A percentile compares a stretch with the other conserved stretches of the same genome.
phyloP scores from a whole-genome alignment of 2,888 invertebrate species.

The Ennomos erosarius region DNA sequence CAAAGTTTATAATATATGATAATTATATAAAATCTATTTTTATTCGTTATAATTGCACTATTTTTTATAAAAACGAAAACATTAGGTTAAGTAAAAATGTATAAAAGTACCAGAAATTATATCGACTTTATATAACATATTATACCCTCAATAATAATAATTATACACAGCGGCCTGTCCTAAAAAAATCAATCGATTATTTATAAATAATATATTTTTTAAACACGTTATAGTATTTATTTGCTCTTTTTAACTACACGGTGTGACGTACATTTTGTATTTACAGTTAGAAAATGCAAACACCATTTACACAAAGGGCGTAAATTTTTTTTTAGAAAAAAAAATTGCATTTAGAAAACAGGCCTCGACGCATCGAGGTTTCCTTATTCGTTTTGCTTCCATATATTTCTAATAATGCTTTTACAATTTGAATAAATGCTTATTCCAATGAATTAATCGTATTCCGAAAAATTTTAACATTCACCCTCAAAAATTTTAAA shows the following conservation, averaged over 20 bases:
- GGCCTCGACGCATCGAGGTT: not conserved
- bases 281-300: no score
- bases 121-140: constrained; percentile 2
- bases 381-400: not conserved
- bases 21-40: not conserved
- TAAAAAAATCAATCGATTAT: not conserved
- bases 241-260: no score
- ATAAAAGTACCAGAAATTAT: constrained; percentile 13
- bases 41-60: constrained; percentile 5
- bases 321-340: not conserved
- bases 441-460: constrained; percentile 53
- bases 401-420: not conserved
- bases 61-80: not conserved
- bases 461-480: constrained; percentile 40
- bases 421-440: constrained; percentile 1
- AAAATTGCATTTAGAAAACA: constrained; percentile 3
- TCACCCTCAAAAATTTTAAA: constrained; percentile 51
- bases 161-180: constrained; percentile 1
- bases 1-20: not conserved
- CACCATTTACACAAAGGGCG: no score
- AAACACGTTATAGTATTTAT: not conserved
- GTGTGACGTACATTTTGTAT: no score
- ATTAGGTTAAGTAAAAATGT: not conserved
- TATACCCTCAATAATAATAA: not conserved
- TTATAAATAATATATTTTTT: not conserved